Evolutionary conservation across 2,888 invertebrate species (phyloP).

Genomic region (Cantharis rufa): DNA sequence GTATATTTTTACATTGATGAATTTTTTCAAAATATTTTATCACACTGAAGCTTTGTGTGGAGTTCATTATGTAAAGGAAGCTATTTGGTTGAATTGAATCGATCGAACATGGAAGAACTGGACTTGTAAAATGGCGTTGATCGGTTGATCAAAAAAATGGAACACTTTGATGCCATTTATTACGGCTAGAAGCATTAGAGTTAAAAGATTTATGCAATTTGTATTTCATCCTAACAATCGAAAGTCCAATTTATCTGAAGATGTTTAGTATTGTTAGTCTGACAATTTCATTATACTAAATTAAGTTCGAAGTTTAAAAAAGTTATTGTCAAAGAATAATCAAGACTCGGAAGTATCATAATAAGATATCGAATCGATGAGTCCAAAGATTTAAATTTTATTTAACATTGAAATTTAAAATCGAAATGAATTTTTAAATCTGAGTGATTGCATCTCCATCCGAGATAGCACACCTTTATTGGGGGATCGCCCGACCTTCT

Average conservation of each 20-base stretch:
- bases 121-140: not conserved
- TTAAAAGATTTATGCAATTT: not conserved
- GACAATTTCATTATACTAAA: not conserved
- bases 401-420: not conserved
- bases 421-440: not conserved
- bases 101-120: not conserved
- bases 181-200: not conserved
- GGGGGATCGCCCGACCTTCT: not conserved
- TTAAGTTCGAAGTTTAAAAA: not conserved
- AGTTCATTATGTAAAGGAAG: not conserved
- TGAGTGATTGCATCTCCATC: not conserved
- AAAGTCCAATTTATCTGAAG: not conserved
- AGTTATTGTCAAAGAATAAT: not conserved
- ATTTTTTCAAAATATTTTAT: not conserved
- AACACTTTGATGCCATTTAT: not conserved
- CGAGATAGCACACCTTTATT: not conserved
- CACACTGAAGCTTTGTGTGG: not conserved
- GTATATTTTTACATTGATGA: too few relatives aligned
- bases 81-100: not conserved
- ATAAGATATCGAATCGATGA: not conserved
- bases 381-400: not conserved
- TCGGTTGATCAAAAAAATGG: not conserved
- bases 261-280: not conserved
- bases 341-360: not conserved
- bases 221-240: not conserved